A percentile compares a stretch with the other conserved stretches of the same genome.
These are phyloP conservation scores for Chloebia gouldiae DNA, from an alignment of 2,113 vertebrate genomes.

Conservation along the genomic window DNA sequence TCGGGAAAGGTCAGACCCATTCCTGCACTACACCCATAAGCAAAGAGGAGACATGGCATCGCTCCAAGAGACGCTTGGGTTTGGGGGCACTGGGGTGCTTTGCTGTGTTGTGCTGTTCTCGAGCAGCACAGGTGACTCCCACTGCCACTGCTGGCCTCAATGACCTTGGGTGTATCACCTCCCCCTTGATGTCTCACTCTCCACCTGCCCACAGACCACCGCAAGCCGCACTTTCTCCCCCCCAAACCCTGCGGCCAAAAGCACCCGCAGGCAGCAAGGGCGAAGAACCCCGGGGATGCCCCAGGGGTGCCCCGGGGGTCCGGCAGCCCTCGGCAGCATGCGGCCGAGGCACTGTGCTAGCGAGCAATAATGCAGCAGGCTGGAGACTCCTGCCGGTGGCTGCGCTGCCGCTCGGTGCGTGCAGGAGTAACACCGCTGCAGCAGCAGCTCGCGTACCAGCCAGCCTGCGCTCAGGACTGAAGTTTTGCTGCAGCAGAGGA, in stretches of 20 bases:
- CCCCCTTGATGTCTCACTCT: rapidly evolving
- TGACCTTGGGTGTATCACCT: constrained; percentile 32
- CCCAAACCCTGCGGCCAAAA: neutral
- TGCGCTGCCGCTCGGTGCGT: neutral
- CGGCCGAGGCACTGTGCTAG: neutral
- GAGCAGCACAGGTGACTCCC: neutral
- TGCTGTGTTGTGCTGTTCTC: neutral
- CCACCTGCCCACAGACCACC: neutral
- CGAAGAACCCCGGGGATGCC: neutral
- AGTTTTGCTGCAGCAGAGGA: constrained; percentile 46
- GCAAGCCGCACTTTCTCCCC: neutral
- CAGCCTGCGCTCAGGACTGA: constrained; percentile 3
- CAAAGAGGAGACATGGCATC: neutral
- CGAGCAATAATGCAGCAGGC: constrained; percentile 43
- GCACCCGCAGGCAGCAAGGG: neutral
- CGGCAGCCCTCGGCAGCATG: neutral
- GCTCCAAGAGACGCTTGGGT: rapidly evolving
- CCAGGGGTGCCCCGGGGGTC: neutral
- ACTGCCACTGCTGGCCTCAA: neutral
- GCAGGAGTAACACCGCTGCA: constrained; percentile 1
- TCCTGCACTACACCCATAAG: neutral
- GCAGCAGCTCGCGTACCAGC: constrained; percentile 13
- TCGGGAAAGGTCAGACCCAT: neutral
- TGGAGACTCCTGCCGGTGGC: constrained; percentile 12
- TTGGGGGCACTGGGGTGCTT: neutral